These are phyloP conservation scores for Carlito syrichta DNA, from an alignment of 2,113 vertebrate genomes.

Conservation along the genomic window DNA sequence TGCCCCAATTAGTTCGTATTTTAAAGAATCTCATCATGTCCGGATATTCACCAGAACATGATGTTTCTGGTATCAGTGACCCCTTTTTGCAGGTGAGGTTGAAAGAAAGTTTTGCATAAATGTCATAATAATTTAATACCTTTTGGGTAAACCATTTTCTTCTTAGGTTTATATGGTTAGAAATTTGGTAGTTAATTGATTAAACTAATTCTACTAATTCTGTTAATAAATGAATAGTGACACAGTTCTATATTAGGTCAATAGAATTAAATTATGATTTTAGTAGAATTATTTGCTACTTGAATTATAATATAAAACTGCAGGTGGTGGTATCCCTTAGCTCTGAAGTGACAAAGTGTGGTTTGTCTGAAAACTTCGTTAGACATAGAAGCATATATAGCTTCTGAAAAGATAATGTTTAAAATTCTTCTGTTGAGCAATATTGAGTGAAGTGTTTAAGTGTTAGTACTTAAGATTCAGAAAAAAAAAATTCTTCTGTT, in stretches of 20 bases:
- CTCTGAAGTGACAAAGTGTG: background rate
- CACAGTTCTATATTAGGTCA: background rate
- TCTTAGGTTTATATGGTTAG: conserved; percentile 1
- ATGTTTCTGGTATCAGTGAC: conserved; percentile 99
- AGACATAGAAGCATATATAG: background rate
- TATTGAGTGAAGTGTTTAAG: too few species aligned
- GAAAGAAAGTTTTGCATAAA: conserved; percentile 11
- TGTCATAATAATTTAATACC: background rate
- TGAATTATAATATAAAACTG: background rate
- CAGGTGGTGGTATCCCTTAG: background rate
- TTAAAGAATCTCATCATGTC: conserved; percentile 99
- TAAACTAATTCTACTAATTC: too few species aligned
- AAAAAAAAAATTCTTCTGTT: conserved; percentile 14
- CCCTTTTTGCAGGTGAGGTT: conserved; percentile 96
- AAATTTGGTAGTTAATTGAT: background rate
- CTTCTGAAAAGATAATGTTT: background rate
- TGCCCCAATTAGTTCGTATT: conserved; percentile 99
- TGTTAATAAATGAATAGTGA: background rate
- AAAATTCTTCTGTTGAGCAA: conserved; percentile 14
- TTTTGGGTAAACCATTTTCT: background rate
- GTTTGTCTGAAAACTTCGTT: background rate
- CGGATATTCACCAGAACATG: conserved; percentile 99
- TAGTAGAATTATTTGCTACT: background rate
- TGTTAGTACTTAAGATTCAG: too few species aligned
- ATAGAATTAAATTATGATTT: background rate